Percentiles rank a stretch among this genome's conserved stretches.
Conservation (phyloP, 2,888 invertebrate species). For the Muscina levida region DNA sequence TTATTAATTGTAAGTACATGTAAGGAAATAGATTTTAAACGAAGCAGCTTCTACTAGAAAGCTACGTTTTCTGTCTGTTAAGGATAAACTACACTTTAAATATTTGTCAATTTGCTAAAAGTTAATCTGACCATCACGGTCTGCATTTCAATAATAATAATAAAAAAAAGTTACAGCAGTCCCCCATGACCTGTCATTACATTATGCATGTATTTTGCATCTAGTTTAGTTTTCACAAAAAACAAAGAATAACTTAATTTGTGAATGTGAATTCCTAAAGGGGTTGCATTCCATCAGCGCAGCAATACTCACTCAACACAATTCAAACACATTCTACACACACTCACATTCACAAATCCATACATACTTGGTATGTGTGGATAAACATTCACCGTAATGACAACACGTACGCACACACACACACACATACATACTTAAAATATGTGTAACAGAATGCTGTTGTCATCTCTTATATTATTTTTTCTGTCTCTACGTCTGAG, state of each 20-base stretch:
- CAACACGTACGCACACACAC: constrained; percentile 17
- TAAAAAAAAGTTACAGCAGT: not conserved
- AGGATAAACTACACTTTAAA: too few species aligned
- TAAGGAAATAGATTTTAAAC: too few species aligned
- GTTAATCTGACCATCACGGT: not conserved
- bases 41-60: too few species aligned
- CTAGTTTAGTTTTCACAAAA: not conserved
- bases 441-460: constrained; percentile 37
- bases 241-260: constrained; percentile 15
- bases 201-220: constrained; percentile 34
- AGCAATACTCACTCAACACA: constrained; percentile 10
- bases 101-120: too few species aligned
- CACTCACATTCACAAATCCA: not conserved
- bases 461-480: constrained; percentile 19
- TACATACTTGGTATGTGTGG: not conserved
- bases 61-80: too few species aligned
- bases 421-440: constrained; percentile 18
- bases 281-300: constrained; percentile 11
- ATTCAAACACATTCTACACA: not conserved
- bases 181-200: constrained; percentile 14
- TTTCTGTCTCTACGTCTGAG: constrained; percentile 22
- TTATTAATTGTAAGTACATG: too few species aligned
- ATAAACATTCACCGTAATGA: not conserved
- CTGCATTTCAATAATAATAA: constrained; percentile 20
- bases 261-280: constrained; percentile 23